A percentile compares a stretch with the other conserved stretches of the same genome.
phyloP scores from a whole-genome alignment of 2,888 invertebrate species.

The Eilema depressum region DNA sequence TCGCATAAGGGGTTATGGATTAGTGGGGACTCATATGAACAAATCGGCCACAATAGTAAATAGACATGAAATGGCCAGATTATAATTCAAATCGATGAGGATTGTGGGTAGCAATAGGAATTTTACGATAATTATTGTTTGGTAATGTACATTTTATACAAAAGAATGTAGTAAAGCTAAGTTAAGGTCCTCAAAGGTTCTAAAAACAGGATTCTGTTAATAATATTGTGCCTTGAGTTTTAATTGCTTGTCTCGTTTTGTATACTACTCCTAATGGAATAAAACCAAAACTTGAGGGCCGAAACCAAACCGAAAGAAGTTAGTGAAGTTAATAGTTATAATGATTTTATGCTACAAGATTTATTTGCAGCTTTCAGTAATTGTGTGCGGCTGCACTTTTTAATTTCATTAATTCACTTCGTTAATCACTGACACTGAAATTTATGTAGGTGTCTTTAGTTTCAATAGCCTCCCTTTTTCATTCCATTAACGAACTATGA shows the following conservation, averaged over 20 bases:
- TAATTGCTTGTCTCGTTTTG: background rate
- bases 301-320: no score
- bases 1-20: constrained; percentile 32
- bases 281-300: background rate
- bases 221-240: background rate
- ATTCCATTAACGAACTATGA: constrained; percentile 2
- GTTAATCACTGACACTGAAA: background rate
- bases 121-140: background rate
- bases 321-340: background rate
- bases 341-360: background rate
- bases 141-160: background rate
- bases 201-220: background rate
- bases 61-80: constrained; percentile 29
- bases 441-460: constrained; percentile 2
- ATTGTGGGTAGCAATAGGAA: constrained; percentile 1
- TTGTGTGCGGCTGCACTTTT: background rate
- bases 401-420: background rate
- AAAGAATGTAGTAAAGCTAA: no score
- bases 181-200: background rate
- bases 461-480: constrained; percentile 4
- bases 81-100: constrained; percentile 24
- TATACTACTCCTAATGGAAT: background rate
- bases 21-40: constrained; percentile 36
- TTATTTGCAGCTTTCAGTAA: background rate
- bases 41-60: constrained; percentile 41